Evolutionary conservation across 2,888 invertebrate genomes (phyloP), one percentile per base, ranked within the genome.

Genomic region (Fragum whitleyi): DNA sequence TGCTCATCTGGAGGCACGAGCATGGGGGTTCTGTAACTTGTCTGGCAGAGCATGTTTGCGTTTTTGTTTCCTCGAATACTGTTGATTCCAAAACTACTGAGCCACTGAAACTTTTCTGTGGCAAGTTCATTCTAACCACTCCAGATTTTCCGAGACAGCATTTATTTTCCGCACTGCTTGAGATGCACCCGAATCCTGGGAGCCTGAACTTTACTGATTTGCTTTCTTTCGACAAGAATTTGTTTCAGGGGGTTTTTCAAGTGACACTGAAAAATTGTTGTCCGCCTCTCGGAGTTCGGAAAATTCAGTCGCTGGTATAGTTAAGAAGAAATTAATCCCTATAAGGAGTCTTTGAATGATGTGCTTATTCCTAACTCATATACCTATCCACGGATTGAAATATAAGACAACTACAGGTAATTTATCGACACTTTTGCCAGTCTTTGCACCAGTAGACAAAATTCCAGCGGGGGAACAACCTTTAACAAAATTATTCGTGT

Each of bases 271-370:
- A 79, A 32, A 77, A 67, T 42, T 86, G 9, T 26, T 86, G 6
- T 21, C 61, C n/a, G 80, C 82, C 7, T 76, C 77, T 7, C 79
- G 84, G 81, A 71, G 67, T 75, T 78, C 39, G 36, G 39, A 51
- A 76, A 65, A 42, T 86, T 77, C 71, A 61, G 61, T 74, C 57
- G 79, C 59, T 87, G 85, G 87, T 87, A 78, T 80, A 23, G 51
- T 81, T 3, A 53, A 80, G 42, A 68, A 77, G 42, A 81, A 70
- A 74, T 81, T 65, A 73, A 78, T 79, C 71, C 79, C 39, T 59
- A 55, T 83, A 21, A 51, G 32, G 74, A 77, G 32, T 32, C 78
- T 78, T 51, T 83, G 68, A 62, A n/a, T 19, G 74, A 83, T 47
- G 80, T 47, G 71, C 67, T 68, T 42, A 74, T 80, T 79, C 70